phyloP scores from a whole-genome alignment of 2,888 invertebrate species.

The Bedellia somnulentella region DNA sequence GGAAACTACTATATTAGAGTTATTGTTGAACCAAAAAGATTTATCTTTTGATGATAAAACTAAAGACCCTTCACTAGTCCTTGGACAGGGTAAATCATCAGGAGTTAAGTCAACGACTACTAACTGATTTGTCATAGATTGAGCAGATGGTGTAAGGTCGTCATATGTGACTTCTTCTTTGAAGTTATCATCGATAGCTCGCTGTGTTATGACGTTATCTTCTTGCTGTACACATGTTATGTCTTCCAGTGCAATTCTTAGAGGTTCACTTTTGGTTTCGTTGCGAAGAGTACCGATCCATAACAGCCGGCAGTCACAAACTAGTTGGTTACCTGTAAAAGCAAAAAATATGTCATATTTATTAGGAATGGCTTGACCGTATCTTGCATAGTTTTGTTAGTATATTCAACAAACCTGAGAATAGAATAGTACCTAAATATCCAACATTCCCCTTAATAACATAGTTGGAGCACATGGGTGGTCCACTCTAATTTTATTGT shows the following conservation, averaged over 20 bases:
- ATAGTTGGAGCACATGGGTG: too few relatives aligned
- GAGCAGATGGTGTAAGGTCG: constrained; percentile 20
- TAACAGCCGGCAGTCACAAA: constrained; percentile 77
- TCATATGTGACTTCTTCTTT: constrained; percentile 25
- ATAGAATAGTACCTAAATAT: too few relatives aligned
- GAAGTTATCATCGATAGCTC: constrained; percentile 18
- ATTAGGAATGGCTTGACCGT: background rate
- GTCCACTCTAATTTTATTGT: too few relatives aligned
- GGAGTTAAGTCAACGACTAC: constrained; percentile 27
- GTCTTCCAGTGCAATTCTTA: constrained; percentile 68
- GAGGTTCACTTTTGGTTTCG: constrained; percentile 71
- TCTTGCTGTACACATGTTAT: constrained; percentile 59
- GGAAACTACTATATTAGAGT: too few relatives aligned
- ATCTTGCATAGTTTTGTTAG: too few relatives aligned
- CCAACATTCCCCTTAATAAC: too few relatives aligned
- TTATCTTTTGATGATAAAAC: constrained; percentile 49
- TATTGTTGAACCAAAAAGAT: constrained; percentile 41
- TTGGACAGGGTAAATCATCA: constrained; percentile 31
- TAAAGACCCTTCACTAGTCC: constrained; percentile 39
- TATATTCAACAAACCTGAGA: too few relatives aligned
- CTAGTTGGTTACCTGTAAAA: constrained; percentile 73
- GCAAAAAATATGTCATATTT: constrained; percentile 2
- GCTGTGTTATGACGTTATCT: constrained; percentile 14
- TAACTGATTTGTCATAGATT: constrained; percentile 25
- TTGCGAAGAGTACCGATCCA: constrained; percentile 77